phyloP scores from a whole-genome alignment of 2,113 vertebrate genomes.

The Siniperca knerii region DNA sequence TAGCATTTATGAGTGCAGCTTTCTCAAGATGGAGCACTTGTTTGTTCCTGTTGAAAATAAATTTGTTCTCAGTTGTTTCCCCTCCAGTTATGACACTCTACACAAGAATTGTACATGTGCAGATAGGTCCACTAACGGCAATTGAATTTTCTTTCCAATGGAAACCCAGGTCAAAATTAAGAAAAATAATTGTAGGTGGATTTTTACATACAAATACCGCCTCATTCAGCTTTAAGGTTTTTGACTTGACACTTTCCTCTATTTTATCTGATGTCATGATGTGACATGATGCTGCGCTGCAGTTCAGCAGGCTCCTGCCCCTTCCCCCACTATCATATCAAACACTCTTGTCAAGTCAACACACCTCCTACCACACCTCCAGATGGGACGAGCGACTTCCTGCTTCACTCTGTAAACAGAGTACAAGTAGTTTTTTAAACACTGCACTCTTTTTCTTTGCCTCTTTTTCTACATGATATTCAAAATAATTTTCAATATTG shows the following conservation, averaged over 20 bases:
- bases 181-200: too few relatives aligned
- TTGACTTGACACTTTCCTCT: background rate
- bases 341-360: slow-evolving; percentile 62
- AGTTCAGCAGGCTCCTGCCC: slow-evolving; percentile 10
- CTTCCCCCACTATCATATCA: slow-evolving; percentile 43
- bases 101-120: background rate
- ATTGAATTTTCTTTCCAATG: background rate
- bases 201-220: background rate
- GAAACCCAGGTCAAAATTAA: background rate
- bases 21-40: background rate
- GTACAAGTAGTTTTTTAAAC: slow-evolving; percentile 9
- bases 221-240: background rate
- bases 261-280: slow-evolving; percentile 28
- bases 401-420: slow-evolving; percentile 16
- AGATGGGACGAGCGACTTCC: slow-evolving; percentile 36
- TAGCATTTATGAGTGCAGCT: background rate
- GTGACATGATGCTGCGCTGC: slow-evolving; percentile 25
- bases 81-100: background rate
- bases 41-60: background rate
- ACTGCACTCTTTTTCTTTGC: background rate
- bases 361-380: slow-evolving; percentile 53
- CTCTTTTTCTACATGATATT: background rate
- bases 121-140: background rate
- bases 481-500: background rate
- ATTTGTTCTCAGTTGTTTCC: background rate